Conservation (phyloP, 2,113 vertebrate species). For the Rhegmatorhina hoffmannsi region DNA sequence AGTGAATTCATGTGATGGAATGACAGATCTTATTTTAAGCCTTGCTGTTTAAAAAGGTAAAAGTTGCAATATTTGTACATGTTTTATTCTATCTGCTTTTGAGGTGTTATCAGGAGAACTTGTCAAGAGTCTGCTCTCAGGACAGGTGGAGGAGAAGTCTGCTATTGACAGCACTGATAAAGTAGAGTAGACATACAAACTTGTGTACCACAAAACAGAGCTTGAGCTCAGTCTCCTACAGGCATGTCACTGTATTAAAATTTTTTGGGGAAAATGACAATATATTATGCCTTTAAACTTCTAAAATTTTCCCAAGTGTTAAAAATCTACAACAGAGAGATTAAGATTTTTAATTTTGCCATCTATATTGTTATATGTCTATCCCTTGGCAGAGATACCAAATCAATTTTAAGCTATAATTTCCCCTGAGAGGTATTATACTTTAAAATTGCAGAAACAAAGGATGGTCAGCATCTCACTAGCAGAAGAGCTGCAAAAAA, state of each 20-base stretch:
- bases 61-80: not conserved
- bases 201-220: not conserved
- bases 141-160: not conserved
- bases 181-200: not conserved
- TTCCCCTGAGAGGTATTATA: not conserved
- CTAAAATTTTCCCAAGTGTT: not conserved
- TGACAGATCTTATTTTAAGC: not conserved
- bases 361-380: not conserved
- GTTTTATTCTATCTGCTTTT: not conserved
- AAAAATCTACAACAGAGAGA: not conserved
- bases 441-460: not conserved
- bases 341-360: not conserved
- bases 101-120: not conserved
- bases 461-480: not conserved
- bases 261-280: not conserved
- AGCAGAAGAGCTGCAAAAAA: not conserved
- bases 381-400: not conserved
- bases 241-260: not conserved
- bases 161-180: not conserved
- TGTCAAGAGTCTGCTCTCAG: not conserved
- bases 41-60: not conserved
- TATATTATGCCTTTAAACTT: not conserved
- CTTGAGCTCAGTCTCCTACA: not conserved
- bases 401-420: not conserved
- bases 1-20: not conserved